A percentile compares a stretch with the other conserved stretches of the same genome.
These are phyloP conservation scores for Enteromius viviparus DNA, from an alignment of 2,797 vertebrate genomes.

Conservation along the genomic window DNA sequence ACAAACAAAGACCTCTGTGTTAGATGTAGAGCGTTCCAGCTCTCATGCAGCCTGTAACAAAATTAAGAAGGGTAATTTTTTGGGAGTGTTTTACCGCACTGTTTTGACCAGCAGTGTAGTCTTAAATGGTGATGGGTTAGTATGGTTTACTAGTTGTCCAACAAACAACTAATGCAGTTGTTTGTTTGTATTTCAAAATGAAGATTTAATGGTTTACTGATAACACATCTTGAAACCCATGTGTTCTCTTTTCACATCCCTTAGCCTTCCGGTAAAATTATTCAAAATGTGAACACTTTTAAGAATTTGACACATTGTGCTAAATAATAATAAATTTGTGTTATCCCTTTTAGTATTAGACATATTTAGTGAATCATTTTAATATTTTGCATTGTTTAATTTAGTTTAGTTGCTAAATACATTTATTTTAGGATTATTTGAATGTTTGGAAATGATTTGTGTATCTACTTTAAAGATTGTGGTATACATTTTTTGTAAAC, in stretches of 20 bases:
- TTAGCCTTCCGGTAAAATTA: neutral
- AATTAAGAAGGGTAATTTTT: slow-evolving; percentile 22
- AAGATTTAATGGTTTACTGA: neutral
- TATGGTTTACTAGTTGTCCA: neutral
- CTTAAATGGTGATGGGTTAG: neutral
- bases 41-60: slow-evolving; percentile 7
- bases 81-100: slow-evolving; percentile 1
- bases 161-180: too few relatives aligned
- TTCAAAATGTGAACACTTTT: neutral
- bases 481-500: neutral
- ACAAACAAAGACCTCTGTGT: slow-evolving; percentile 47
- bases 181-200: neutral
- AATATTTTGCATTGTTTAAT: neutral
- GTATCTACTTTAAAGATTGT: neutral
- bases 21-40: slow-evolving; percentile 37
- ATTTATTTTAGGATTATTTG: neutral
- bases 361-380: neutral
- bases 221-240: neutral
- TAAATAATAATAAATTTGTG: neutral
- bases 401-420: neutral
- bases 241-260: neutral
- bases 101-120: neutral
- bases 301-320: neutral
- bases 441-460: neutral
- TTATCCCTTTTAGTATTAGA: neutral